phyloP scores from a whole-genome alignment of 2,888 invertebrate species.

The Melanargia galathea region DNA sequence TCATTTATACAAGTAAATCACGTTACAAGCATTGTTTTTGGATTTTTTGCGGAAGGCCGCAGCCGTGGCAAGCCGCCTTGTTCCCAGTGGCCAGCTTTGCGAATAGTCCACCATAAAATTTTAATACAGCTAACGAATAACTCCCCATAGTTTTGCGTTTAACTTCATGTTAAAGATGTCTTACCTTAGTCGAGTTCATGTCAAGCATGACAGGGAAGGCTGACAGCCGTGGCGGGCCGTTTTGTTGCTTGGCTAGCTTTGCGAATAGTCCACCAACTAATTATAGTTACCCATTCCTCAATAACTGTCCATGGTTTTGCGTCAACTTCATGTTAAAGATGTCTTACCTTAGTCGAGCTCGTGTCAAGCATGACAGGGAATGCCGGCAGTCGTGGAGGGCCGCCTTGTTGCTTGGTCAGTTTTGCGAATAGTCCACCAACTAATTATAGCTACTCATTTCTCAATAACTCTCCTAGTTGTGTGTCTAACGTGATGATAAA shows the following conservation, averaged over 20 bases:
- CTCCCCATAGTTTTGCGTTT: too few species aligned
- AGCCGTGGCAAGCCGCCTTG: too few species aligned
- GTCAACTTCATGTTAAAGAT: neutral
- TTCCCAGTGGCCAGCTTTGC: too few species aligned
- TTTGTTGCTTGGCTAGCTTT: conserved; percentile 77
- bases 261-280: neutral
- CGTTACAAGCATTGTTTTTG: conserved; percentile 17
- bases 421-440: neutral
- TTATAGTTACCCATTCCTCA: too few species aligned
- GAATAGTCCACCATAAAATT: too few species aligned
- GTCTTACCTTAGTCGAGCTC: conserved; percentile 89
- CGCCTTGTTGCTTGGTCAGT: conserved; percentile 82
- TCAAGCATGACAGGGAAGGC: conserved; percentile 92
- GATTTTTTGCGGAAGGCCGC: neutral
- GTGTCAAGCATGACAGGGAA: conserved; percentile 93
- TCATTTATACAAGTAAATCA: conserved; percentile 22
- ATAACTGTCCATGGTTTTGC: too few species aligned
- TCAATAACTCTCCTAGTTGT: too few species aligned
- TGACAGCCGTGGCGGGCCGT: conserved; percentile 84
- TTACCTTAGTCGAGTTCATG: conserved; percentile 92
- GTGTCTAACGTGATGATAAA: too few species aligned
- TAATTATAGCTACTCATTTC: too few species aligned
- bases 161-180: neutral
- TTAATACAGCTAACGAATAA: too few species aligned
- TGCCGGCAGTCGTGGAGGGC: conserved; percentile 85